Evolutionary conservation across 2,113 vertebrate species (phyloP), one percentile per base, ranked within the genome.

Genomic region (Mustela nigripes): DNA sequence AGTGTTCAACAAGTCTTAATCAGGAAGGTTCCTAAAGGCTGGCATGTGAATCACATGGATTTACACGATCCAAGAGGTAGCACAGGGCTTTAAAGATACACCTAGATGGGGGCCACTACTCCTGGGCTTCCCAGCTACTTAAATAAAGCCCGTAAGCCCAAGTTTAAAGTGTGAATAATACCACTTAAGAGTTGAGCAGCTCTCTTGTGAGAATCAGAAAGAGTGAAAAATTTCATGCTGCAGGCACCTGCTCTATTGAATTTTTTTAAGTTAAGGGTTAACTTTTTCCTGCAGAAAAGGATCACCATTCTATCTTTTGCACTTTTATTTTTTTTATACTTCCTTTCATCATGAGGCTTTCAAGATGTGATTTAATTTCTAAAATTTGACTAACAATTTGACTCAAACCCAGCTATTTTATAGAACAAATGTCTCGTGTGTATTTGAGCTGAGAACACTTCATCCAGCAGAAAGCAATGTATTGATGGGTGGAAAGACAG

Each of bases 301-400:
- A 93, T 11, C 83, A 60, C 85, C 33, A 31, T 79, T 22, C 63
- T 33, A 33, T 65, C 5, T 67, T 67, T 33, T 33, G 31, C 63
- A 67, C 28, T 31, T 33, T 33, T 33, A 33, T 7, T 33, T 67
- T 67, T 91, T 83, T 93, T 31, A 87, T 2, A 90, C 14, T 92
- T 60, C 60, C 76, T 95, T 60, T 78, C 65, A 94, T 74, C 88
- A 73, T 0, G 53, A 36, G 39, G 0, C 62, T 84, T 89, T 97
- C 18, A 21, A 96, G 60, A 83, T 84, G 36, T n/a, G 36, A 91
- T 89, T 94, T 80, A 69, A 94, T 89, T 84, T 80, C 48, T 65
- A 69, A 97, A 97, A 76, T 65, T 31, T 58, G 45, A 93, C 71
- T 80, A 74, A 53, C 58, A 88, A 71, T 81, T 94, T 93, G 84